Evolutionary conservation across 2,797 vertebrate species (phyloP).

Genomic region (Channallabes apus): DNA sequence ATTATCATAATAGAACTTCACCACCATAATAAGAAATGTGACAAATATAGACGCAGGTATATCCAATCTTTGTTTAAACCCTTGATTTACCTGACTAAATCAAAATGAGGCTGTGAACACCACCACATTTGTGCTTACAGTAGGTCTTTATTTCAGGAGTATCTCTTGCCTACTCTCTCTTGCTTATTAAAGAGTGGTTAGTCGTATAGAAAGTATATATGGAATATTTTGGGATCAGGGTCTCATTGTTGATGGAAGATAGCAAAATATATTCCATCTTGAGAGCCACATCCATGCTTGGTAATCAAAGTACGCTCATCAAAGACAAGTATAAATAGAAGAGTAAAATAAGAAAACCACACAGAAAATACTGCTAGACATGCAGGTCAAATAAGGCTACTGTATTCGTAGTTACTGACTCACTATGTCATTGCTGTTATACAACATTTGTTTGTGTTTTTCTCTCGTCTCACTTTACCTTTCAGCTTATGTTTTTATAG

Average conservation of each 20-base stretch:
- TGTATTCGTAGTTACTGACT: constrained; percentile 22
- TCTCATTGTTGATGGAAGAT: constrained; percentile 45
- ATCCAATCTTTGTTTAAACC: constrained; percentile 12
- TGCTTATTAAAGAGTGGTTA: constrained; percentile 14
- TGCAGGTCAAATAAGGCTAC: constrained; percentile 14
- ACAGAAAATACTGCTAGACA: constrained; percentile 39
- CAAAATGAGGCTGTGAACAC: not conserved
- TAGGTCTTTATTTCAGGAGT: not conserved
- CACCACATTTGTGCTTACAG: not conserved
- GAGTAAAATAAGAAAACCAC: constrained; percentile 32
- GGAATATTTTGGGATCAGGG: constrained; percentile 26
- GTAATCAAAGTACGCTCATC: constrained; percentile 54
- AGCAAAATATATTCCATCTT: constrained; percentile 17
- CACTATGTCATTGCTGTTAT: constrained; percentile 25
- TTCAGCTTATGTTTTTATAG: constrained; percentile 33
- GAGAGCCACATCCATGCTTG: constrained; percentile 41
- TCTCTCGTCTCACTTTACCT: constrained; percentile 18
- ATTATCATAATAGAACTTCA: constrained; percentile 24
- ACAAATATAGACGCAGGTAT: constrained; percentile 22
- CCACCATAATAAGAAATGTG: constrained; percentile 8
- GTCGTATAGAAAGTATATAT: constrained; percentile 14
- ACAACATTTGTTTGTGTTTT: constrained; percentile 30
- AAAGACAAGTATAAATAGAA: constrained; percentile 47
- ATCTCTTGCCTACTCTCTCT: not conserved
- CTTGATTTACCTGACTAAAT: constrained; percentile 28